Conservation (phyloP, 2,797 vertebrate genomes). For the Myotis findleyi region DNA sequence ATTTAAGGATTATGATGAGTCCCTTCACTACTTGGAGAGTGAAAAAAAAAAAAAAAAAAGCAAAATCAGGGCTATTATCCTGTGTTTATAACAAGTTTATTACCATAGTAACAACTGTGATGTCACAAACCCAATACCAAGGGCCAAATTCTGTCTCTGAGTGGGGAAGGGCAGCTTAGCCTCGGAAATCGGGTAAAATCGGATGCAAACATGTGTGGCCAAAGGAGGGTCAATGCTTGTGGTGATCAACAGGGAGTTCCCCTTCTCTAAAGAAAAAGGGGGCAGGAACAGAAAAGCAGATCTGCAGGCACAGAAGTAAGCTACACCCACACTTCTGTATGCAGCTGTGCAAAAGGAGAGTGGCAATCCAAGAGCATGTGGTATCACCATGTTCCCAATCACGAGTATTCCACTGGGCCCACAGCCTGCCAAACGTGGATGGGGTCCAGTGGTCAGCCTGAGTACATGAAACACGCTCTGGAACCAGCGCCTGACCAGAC, state of each 20-base stretch:
- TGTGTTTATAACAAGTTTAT: constrained; percentile 82
- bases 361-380: constrained; percentile 52
- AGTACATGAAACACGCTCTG: not conserved
- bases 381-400: constrained; percentile 66
- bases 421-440: constrained; percentile 50
- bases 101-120: constrained; percentile 72
- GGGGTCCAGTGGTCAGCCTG: not conserved
- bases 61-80: constrained; percentile 81
- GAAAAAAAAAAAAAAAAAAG: not conserved
- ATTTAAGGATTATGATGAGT: constrained; percentile 67
- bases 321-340: constrained; percentile 50
- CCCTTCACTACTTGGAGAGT: constrained; percentile 43
- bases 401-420: constrained; percentile 61
- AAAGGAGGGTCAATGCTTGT: constrained; percentile 10
- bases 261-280: not conserved
- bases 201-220: not conserved
- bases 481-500: not conserved
- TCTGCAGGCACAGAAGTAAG: constrained; percentile 43
- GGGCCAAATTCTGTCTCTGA: constrained; percentile 80
- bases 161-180: constrained; percentile 72
- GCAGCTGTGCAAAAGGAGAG: constrained; percentile 68
- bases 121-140: constrained; percentile 82
- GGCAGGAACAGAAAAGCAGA: constrained; percentile 11
- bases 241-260: constrained; percentile 7
- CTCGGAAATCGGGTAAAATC: not conserved